Base-by-base conservation (phyloP, 2,797 vertebrate species). In the Manis javanica region DNA sequence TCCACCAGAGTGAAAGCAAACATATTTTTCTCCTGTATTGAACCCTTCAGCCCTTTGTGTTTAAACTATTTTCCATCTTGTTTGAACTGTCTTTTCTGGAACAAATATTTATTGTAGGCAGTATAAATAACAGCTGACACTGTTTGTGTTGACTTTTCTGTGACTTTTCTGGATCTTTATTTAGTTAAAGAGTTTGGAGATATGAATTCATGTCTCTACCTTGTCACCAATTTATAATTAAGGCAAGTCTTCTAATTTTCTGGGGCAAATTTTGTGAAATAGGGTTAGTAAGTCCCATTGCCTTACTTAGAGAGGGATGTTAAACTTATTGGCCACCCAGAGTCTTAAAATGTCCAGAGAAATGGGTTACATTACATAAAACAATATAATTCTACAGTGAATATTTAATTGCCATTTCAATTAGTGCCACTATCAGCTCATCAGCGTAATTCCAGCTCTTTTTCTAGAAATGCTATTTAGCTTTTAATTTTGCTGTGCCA, bases 31-130 rank as follows among this genome's bases (percentile, higher is more conserved):
- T 96, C 75, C 93, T 95, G 55, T 93, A 90, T 91, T 94, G 95
- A 96, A 94, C 91, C 91, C 90, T 96, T 96, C 91, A 95, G 97
- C 97, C 96, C 96, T 96, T 97, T 97, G 94, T 97, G 96, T 98
- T 97, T 98, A 97, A 97, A 97, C 94, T 96, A n/a, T 95, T 97
- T 95, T 93, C 95, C 81, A 64, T 97, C 93, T 94, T 98, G 97
- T 97, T 98, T 98, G 97, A 98, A 97, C 92, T 96, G 7, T 94
- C 95, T 97, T 94, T 94, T 88, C 96, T 97, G 94, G 51, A 88
- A 93, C 49, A 95, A 97, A 92, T 72, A 91, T 66, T 98, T 97
- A 94, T 95, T 87, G 87, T 61, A 68, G 90, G 59, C 69, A 93
- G 51, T 97, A 93, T 97, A 97, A 98, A 97, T 96, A 97, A 96